Evolutionary conservation across 2,888 invertebrate genomes (phyloP).

Genomic region (Drosophila helvetica): DNA sequence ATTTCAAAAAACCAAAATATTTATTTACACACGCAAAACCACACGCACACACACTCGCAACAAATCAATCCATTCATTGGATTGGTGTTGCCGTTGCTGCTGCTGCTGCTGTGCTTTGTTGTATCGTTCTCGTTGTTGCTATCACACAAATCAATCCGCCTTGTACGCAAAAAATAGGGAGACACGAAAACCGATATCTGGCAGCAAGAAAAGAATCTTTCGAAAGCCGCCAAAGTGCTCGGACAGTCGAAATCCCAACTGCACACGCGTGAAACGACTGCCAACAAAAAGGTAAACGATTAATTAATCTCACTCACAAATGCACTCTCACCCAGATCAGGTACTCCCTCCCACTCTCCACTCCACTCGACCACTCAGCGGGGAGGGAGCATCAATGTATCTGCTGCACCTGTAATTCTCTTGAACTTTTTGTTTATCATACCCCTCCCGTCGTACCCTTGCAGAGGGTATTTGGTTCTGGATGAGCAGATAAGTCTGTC

Average conservation of each 20-base stretch:
- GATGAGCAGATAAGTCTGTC: neutral
- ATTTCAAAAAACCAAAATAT: slow-evolving; percentile 29
- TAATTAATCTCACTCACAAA: slow-evolving; percentile 44
- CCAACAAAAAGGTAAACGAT: slow-evolving; percentile 84
- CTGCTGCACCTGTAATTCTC: neutral
- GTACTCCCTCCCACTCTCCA: slow-evolving; percentile 7
- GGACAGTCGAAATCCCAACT: slow-evolving; percentile 85
- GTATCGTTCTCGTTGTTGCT: slow-evolving; percentile 1
- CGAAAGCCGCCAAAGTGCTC: slow-evolving; percentile 86
- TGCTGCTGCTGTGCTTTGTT: slow-evolving; percentile 21
- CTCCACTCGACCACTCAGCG: neutral
- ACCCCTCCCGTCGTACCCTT: neutral
- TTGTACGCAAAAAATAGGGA: slow-evolving; percentile 79
- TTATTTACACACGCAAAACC: slow-evolving; percentile 26
- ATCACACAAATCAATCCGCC: slow-evolving; percentile 11
- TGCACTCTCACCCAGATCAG: slow-evolving; percentile 42
- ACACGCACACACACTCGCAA: neutral
- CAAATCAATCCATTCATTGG: slow-evolving; percentile 44
- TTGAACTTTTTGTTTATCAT: neutral
- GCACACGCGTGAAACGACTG: slow-evolving; percentile 84
- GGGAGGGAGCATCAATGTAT: neutral
- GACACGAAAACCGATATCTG: slow-evolving; percentile 84
- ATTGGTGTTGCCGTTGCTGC: slow-evolving; percentile 39
- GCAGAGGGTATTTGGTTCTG: neutral
- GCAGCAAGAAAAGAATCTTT: slow-evolving; percentile 85